phyloP scores from a whole-genome alignment of 2,797 vertebrate species.

The Gallinago nigripennis region DNA sequence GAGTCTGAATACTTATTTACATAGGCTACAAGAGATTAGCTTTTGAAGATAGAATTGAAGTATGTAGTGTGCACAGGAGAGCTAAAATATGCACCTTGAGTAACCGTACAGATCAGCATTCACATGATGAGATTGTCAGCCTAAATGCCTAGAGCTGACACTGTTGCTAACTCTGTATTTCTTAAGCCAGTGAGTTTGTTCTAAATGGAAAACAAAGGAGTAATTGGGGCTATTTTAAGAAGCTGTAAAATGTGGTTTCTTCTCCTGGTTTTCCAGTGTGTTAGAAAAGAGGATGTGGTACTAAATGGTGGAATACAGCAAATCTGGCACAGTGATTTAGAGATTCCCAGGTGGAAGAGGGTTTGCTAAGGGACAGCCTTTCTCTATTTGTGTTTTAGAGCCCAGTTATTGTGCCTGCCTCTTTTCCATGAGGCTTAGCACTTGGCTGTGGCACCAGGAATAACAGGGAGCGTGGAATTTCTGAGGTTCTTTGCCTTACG shows the following conservation, averaged over 20 bases:
- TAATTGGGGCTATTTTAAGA: neutral
- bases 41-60: slow-evolving; percentile 23
- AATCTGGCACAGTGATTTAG: neutral
- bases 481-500: neutral
- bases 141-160: neutral
- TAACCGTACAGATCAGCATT: neutral
- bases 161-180: neutral
- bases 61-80: neutral
- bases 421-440: neutral
- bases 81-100: slow-evolving; percentile 12
- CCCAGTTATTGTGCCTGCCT: neutral
- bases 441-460: neutral
- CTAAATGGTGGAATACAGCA: neutral
- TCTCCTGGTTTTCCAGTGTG: neutral
- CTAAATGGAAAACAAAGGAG: neutral
- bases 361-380: neutral
- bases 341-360: neutral
- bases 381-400: neutral
- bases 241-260: neutral
- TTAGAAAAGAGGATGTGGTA: neutral
- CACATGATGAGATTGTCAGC: neutral
- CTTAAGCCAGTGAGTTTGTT: neutral
- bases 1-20: slow-evolving; percentile 25
- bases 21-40: neutral
- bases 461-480: neutral